Evolutionary conservation across 2,888 invertebrate genomes (phyloP).

Genomic region (Notodonta dromedarius): DNA sequence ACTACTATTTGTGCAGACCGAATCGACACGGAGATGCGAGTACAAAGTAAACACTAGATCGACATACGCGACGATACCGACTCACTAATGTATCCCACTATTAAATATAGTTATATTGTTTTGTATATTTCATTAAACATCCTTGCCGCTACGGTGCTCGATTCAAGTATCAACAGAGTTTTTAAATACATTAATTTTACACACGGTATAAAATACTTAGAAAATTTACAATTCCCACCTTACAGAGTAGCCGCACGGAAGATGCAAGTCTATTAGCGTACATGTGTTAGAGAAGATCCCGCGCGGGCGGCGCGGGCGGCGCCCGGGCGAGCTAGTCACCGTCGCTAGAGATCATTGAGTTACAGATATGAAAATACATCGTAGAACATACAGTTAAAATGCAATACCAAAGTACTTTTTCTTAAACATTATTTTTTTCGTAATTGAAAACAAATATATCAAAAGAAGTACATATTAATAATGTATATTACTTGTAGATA

Average conservation of each 20-base stretch:
- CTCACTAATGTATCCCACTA: constrained; percentile 53
- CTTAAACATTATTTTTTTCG: constrained; percentile 75
- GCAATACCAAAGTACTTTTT: constrained; percentile 78
- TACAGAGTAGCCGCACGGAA: constrained; percentile 62
- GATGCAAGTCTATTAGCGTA: constrained; percentile 37
- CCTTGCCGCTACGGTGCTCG: constrained; percentile 59
- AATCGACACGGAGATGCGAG: constrained; percentile 49
- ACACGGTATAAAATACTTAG: constrained; percentile 82
- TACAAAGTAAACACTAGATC: constrained; percentile 47
- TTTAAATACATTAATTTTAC: constrained; percentile 74
- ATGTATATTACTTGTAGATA: constrained; percentile 69
- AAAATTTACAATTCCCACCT: constrained; percentile 81
- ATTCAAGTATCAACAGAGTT: constrained; percentile 56
- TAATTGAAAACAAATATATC: constrained; percentile 78
- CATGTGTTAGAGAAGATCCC: background rate
- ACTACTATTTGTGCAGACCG: constrained; percentile 70
- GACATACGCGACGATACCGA: constrained; percentile 51
- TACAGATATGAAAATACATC: constrained; percentile 67
- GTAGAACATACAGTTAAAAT: constrained; percentile 75
- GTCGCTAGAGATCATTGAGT: constrained; percentile 33
- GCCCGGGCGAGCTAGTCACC: constrained; percentile 26
- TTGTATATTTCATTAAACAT: constrained; percentile 42
- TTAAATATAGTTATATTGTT: constrained; percentile 41
- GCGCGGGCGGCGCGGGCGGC: constrained; percentile 8
- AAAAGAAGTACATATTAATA: constrained; percentile 71